Evolutionary conservation across 2,888 invertebrate species (phyloP), one percentile per base, ranked within the genome.

Genomic region (Syrista parreyssii): DNA sequence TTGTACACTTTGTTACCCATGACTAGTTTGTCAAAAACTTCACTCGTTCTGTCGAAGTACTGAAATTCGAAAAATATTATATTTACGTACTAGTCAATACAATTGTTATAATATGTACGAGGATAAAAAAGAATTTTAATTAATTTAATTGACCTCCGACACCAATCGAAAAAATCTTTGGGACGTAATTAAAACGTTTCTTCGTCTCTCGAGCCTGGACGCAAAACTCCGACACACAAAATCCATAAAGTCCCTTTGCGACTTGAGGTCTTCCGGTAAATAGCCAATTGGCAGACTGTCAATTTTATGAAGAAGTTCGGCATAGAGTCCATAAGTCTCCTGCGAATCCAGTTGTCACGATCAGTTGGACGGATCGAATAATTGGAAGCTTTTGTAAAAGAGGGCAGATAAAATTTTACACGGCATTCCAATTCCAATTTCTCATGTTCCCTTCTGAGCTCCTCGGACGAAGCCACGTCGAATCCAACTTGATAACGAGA

Each of bases 231-330:
- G 93, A 85, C 96, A 96, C 0, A 96, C 95, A 80, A 95, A 96
- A 91, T 96, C 96, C 95, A 97, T 96, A 88, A 96, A 96, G 88
- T 96, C 96, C 81, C 95, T 93, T 86, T 96, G 95, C 1, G 95
- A 95, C 80, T 94, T 92, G 74, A 97, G 91, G 89, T 96, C 96
- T 76, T 87, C 90, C 74, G 92, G 93, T 55, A 89, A 76, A 75
- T 85, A 84, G 74, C 92, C 91, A 68, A 92, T 92, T 1, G 93
- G 92, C 78, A 95, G 92, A 73, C 92, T 92, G 75, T 95, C 95
- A 75, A 96, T 95, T 90, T 95, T 94, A 88, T 96, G 95, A 15
- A 96, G 92, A 73, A 96, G 89, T 87, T 96, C 96, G 0, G 96
- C 96, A 90, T 96, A 96, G 86, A 95, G 94, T 23, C 95, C 96